Conservation (phyloP, 2,797 vertebrate genomes). For the Eremophila alpestris region DNA sequence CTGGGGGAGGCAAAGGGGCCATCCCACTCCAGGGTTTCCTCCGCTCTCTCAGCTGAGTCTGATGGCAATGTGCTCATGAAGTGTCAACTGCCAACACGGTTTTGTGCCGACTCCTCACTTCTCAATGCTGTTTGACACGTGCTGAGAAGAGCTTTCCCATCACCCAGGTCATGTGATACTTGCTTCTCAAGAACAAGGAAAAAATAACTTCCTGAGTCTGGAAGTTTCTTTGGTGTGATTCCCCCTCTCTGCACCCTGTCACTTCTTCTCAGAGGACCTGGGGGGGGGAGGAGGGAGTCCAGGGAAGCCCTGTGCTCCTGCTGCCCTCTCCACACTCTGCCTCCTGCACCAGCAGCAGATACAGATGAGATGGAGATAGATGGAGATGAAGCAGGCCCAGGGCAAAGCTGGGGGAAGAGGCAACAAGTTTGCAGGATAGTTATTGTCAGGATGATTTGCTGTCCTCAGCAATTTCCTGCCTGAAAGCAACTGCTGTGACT, state of each 20-base stretch:
- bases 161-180: background rate
- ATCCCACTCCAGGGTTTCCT: background rate
- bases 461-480: slow-evolving; percentile 26
- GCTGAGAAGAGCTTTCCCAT: background rate
- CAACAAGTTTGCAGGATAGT: slow-evolving; percentile 4
- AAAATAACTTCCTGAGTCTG: background rate
- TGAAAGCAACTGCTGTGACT: slow-evolving; percentile 14
- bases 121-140: fast-evolving
- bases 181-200: background rate
- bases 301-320: background rate
- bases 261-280: background rate
- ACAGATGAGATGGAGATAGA: background rate
- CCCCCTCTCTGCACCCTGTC: background rate
- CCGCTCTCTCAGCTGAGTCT: background rate
- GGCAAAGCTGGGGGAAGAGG: background rate
- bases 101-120: background rate
- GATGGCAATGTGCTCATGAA: fast-evolving
- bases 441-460: slow-evolving; percentile 35
- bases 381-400: fast-evolving
- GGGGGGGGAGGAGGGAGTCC: no score
- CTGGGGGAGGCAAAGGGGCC: fast-evolving
- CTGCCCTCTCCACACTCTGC: background rate
- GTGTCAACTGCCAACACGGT: background rate
- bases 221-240: background rate
- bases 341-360: background rate